Evolutionary conservation across 1,140 invertebrate genomes (phyloP).

Genomic region (Drosophila kanapiae): DNA sequence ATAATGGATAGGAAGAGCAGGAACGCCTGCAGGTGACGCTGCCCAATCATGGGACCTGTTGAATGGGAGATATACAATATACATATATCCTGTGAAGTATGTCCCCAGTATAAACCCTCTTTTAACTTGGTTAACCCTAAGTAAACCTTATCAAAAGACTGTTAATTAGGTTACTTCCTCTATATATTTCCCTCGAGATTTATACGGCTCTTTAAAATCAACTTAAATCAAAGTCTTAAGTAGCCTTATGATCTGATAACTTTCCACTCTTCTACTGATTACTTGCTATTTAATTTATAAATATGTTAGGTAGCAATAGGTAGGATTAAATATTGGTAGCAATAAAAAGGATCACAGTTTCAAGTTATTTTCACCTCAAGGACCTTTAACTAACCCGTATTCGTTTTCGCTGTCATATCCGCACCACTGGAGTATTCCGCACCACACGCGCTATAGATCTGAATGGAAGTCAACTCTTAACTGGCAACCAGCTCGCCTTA

Average conservation of each 20-base stretch:
- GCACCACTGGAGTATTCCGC: slow-evolving; percentile 1
- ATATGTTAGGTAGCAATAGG: no score
- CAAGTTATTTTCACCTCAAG: background rate
- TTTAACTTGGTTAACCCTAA: background rate
- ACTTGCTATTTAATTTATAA: no score
- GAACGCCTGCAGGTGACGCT: slow-evolving; percentile 71
- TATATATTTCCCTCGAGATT: background rate
- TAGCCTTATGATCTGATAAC: background rate
- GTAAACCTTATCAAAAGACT: background rate
- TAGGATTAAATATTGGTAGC: no score
- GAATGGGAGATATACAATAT: background rate
- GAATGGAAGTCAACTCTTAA: slow-evolving; percentile 37
- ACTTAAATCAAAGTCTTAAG: slow-evolving; percentile 12
- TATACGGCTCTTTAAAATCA: background rate
- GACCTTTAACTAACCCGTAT: slow-evolving; percentile 44
- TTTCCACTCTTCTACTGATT: background rate
- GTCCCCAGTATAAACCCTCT: background rate
- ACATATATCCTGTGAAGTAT: background rate
- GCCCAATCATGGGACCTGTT: slow-evolving; percentile 68
- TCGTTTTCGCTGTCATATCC: slow-evolving; percentile 47
- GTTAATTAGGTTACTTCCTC: background rate
- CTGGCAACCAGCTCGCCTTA: slow-evolving; percentile 36
- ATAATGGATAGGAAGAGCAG: slow-evolving; percentile 73
- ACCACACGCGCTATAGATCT: slow-evolving; percentile 31
- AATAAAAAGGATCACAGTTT: background rate